phyloP scores from a whole-genome alignment of 2,888 invertebrate genomes.

The Cryptocephalus moraei region DNA sequence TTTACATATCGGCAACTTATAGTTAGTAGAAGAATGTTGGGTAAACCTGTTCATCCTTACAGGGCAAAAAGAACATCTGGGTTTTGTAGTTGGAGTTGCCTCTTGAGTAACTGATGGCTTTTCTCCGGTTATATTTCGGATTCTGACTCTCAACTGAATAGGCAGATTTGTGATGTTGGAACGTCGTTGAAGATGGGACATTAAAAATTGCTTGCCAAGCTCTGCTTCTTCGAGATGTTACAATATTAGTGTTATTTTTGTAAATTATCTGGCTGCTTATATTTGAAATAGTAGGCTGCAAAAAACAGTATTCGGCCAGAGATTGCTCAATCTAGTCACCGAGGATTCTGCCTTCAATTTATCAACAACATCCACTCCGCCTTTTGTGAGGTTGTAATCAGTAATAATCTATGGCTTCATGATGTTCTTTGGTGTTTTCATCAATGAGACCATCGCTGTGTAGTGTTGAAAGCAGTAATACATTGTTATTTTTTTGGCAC shows the following conservation, averaged over 20 bases:
- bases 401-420: slow-evolving; percentile 17
- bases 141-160: neutral
- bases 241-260: neutral
- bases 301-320: slow-evolving; percentile 20
- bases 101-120: neutral
- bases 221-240: neutral
- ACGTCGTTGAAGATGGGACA: neutral
- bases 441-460: slow-evolving; percentile 2
- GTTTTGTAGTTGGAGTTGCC: too few species aligned
- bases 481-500: slow-evolving; percentile 8
- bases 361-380: slow-evolving; percentile 21
- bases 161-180: neutral
- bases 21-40: neutral
- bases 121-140: neutral
- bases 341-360: slow-evolving; percentile 20
- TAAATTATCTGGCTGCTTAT: slow-evolving; percentile 10
- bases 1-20: neutral
- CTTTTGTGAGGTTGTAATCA: slow-evolving; percentile 18
- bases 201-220: neutral
- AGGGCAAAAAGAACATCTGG: neutral
- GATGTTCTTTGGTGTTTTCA: neutral
- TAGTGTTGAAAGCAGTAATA: slow-evolving; percentile 9
- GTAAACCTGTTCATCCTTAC: neutral
- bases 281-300: slow-evolving; percentile 11
- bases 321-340: slow-evolving; percentile 15